These are phyloP conservation scores for Lagopus leucura DNA, from an alignment of 2,113 vertebrate genomes.

Conservation along the genomic window DNA sequence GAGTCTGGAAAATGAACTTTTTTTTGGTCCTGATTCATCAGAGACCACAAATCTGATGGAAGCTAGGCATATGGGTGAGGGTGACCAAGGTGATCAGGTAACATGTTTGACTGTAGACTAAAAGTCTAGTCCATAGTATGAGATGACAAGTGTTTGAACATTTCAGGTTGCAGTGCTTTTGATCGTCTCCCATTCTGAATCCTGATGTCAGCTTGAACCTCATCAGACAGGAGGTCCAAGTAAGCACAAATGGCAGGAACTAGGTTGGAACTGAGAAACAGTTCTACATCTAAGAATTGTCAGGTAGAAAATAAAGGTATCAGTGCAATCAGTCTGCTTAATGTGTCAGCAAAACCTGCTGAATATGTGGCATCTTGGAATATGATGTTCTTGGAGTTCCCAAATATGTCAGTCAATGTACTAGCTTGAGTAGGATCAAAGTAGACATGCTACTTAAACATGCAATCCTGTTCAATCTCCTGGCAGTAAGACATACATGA, in stretches of 20 bases:
- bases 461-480: not conserved
- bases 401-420: not conserved
- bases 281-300: not conserved
- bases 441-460: not conserved
- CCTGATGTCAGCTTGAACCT: not conserved
- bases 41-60: not conserved
- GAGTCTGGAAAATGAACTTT: not conserved
- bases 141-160: not conserved
- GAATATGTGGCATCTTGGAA: not conserved
- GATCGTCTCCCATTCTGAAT: not conserved
- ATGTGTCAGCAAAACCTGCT: not conserved
- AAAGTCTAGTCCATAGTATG: accelerated
- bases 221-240: not conserved
- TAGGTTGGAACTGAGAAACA: not conserved
- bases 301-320: not conserved
- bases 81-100: not conserved
- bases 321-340: not conserved
- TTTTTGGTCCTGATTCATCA: not conserved
- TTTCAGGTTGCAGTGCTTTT: not conserved
- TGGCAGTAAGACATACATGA: not conserved
- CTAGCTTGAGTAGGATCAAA: not conserved
- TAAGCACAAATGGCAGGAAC: not conserved
- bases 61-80: not conserved
- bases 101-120: accelerated
- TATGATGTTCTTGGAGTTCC: not conserved